Evolutionary conservation across 1,140 invertebrate species (phyloP), one percentile per base, ranked within the genome.

Genomic region (Bombus ignitus): DNA sequence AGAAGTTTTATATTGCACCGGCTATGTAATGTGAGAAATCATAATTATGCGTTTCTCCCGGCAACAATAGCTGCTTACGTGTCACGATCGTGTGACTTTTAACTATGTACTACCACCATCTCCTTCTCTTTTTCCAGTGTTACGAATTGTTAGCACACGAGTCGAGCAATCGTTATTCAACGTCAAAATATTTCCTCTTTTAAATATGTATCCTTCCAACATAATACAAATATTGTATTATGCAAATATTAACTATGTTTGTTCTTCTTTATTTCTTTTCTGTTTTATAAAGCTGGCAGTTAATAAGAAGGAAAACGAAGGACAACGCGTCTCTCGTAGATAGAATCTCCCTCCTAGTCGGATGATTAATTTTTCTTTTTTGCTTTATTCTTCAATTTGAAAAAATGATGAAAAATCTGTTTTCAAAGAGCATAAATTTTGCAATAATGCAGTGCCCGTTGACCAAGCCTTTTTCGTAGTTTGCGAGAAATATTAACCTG

Each of bases 1-100:
- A 66, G 42, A 87, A 89, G 88, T 89, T 89, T 87, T 81, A 87
- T 87, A 89, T 79, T 62, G 70, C 78, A 47, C 13, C 44, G 42
- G 68, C 81, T 87, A 59, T 80, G 85, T 89, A 84, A 84, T 65
- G 66, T 74, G 47, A 78, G 88, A 78, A 81, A 75, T 89, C 81
- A 88, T 89, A 89, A 89, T 89, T 86, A 86, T 53, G 32, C 53
- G 37, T 87, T 81, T 79, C 59, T 53, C 42, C n/a, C 37, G 47
- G 37, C n/a, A 83, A 89, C 76, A 70, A 59, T 59, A 4, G n/a
- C 42, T 25, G 35, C n/a, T 32, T 44, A 32, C 32, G 10, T 44
- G 3, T 74, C 13, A 22, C 10, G 5, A 35, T 44, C 37, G 28
- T 8, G 44, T 12, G 25, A 13, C 4, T 81, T 37, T 72, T 44